Percentiles rank a stretch among this genome's conserved stretches.
These are phyloP conservation scores for Parnassius glacialis DNA, from an alignment of 2,888 invertebrate genomes.

Conservation along the genomic window DNA sequence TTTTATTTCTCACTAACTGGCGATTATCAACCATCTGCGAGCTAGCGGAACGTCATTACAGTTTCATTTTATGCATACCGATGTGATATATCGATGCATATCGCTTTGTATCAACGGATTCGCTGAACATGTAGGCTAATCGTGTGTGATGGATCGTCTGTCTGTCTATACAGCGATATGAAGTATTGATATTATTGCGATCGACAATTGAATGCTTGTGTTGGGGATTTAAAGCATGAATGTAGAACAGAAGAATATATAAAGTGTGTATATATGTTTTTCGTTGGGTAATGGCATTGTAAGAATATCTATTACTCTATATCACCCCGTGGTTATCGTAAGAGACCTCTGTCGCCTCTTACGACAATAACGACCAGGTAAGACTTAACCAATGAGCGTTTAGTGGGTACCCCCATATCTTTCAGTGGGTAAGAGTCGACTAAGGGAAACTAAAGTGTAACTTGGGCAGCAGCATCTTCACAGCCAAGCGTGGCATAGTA, in stretches of 20 bases:
- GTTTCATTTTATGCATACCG: conserved; percentile 1
- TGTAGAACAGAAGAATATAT: neutral
- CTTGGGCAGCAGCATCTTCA: too few relatives aligned
- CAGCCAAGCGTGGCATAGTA: too few relatives aligned
- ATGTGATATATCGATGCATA: conserved; percentile 10
- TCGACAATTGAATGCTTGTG: neutral
- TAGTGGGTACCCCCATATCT: too few relatives aligned
- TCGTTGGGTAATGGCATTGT: too few relatives aligned
- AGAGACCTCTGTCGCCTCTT: too few relatives aligned
- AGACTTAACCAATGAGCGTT: too few relatives aligned
- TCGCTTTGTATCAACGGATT: conserved; percentile 7
- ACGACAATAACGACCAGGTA: too few relatives aligned
- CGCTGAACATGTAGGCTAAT: conserved; percentile 17
- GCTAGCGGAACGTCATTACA: neutral
- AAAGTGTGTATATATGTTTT: too few relatives aligned
- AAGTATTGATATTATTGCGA: conserved; percentile 14
- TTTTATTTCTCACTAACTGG: neutral
- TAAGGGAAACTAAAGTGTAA: too few relatives aligned
- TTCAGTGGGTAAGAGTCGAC: too few relatives aligned
- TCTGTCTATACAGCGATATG: conserved; percentile 4
- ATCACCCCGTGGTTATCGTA: too few relatives aligned
- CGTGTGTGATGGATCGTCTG: conserved; percentile 19
- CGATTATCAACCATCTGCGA: neutral
- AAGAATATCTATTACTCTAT: too few relatives aligned
- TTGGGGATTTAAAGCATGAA: neutral